Evolutionary conservation across 2,888 invertebrate species (phyloP).

Genomic region (Lampropteryx suffumata): DNA sequence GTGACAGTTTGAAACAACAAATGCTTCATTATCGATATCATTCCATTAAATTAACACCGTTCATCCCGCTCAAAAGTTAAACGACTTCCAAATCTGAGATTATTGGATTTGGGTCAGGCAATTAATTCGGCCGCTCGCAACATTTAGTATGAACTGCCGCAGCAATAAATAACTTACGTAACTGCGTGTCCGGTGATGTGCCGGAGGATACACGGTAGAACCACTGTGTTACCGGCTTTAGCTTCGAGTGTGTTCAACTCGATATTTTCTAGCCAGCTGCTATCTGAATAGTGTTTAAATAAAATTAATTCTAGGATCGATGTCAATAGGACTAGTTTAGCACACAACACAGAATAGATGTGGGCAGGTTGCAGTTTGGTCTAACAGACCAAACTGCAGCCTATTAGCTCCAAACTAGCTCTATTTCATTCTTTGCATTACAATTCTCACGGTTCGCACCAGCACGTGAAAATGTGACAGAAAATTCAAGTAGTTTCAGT

Average conservation of each 20-base stretch:
- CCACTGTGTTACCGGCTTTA: conserved; percentile 61
- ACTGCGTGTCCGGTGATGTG: conserved; percentile 63
- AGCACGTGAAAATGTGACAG: no score
- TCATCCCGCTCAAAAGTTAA: conserved; percentile 12
- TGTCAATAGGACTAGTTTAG: background rate
- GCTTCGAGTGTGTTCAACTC: conserved; percentile 72
- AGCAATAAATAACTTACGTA: conserved; percentile 57
- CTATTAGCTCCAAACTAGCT: no score
- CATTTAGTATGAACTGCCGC: conserved; percentile 27
- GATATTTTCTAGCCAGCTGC: conserved; percentile 74
- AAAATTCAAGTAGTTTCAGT: no score
- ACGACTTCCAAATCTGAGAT: conserved; percentile 27
- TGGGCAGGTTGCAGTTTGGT: no score
- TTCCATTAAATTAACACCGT: conserved; percentile 9
- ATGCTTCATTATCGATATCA: background rate
- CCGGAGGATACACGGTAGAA: conserved; percentile 68
- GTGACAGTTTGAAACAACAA: no score
- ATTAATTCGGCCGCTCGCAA: conserved; percentile 32
- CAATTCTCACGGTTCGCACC: no score
- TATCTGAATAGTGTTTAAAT: conserved; percentile 51
- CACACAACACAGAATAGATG: no score
- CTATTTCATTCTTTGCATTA: no score
- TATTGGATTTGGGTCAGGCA: conserved; percentile 30
- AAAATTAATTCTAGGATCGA: background rate
- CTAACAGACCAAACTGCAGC: no score